A percentile compares a stretch with the other conserved stretches of the same genome.
These are phyloP conservation scores for Phyllostomus hastatus DNA, from an alignment of 2,113 vertebrate genomes.

Conservation along the genomic window DNA sequence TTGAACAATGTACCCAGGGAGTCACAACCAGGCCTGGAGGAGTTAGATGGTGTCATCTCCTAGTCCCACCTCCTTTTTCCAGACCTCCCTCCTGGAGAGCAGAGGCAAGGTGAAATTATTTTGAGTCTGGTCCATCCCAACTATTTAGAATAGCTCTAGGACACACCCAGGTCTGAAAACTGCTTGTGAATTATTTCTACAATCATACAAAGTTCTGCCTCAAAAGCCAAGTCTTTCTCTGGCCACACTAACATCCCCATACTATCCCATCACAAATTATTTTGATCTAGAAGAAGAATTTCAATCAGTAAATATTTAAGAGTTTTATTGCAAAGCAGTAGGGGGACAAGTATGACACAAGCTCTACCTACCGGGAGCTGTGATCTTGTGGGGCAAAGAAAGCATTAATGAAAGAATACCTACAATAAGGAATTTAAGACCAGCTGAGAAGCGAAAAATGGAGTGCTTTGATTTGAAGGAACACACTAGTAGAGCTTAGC, in stretches of 20 bases:
- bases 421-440: background rate
- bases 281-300: background rate
- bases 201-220: constrained; percentile 10
- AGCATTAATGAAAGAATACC: background rate
- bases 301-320: background rate
- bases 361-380: background rate
- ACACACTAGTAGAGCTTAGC: background rate
- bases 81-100: background rate
- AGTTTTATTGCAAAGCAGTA: background rate
- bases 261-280: background rate
- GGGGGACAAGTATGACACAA: background rate
- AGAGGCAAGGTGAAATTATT: constrained; percentile 32
- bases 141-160: background rate
- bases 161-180: background rate
- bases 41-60: background rate
- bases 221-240: background rate
- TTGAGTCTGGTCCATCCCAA: background rate
- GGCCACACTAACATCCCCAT: background rate
- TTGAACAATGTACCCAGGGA: background rate
- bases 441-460: background rate
- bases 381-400: background rate
- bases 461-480: background rate
- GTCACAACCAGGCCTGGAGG: background rate
- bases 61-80: background rate
- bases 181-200: constrained; percentile 17